Evolutionary conservation across 2,888 invertebrate species (phyloP).

Genomic region (Nineta flava): DNA sequence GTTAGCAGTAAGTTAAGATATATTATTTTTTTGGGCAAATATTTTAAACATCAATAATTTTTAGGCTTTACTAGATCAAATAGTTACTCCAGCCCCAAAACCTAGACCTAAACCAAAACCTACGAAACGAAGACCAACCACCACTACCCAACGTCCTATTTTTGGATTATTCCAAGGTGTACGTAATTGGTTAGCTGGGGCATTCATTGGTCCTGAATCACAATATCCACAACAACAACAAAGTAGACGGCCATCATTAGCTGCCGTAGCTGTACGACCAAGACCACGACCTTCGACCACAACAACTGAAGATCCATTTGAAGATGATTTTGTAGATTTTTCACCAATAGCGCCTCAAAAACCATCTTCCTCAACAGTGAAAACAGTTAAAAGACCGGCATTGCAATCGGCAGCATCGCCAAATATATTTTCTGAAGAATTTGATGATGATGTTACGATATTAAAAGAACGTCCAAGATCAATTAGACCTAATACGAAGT

Average conservation of each 20-base stretch:
- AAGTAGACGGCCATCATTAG: slow-evolving; percentile 10
- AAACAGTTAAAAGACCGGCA: not conserved
- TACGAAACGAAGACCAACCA: slow-evolving; percentile 21
- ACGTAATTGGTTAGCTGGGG: slow-evolving; percentile 24
- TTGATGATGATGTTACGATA: not conserved
- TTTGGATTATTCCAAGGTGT: slow-evolving; percentile 16
- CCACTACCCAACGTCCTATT: not conserved
- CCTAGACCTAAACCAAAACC: slow-evolving; percentile 29
- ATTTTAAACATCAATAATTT: not conserved
- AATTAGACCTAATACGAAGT: not conserved
- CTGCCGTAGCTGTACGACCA: not conserved
- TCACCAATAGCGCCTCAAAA: not conserved
- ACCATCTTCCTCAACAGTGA: not conserved
- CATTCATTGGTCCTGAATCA: slow-evolving; percentile 16
- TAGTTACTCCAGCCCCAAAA: slow-evolving; percentile 35
- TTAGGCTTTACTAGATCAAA: slow-evolving; percentile 40
- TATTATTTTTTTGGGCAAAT: not conserved
- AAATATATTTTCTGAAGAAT: not conserved
- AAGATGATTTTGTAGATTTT: not conserved
- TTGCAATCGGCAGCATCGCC: not conserved
- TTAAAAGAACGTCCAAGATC: not conserved
- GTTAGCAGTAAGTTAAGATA: slow-evolving; percentile 16
- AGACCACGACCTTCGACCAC: slow-evolving; percentile 8
- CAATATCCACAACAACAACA: slow-evolving; percentile 2
- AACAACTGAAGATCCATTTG: not conserved